phyloP scores from a whole-genome alignment of 2,888 invertebrate species.

The Torymus aiolomorphi region DNA sequence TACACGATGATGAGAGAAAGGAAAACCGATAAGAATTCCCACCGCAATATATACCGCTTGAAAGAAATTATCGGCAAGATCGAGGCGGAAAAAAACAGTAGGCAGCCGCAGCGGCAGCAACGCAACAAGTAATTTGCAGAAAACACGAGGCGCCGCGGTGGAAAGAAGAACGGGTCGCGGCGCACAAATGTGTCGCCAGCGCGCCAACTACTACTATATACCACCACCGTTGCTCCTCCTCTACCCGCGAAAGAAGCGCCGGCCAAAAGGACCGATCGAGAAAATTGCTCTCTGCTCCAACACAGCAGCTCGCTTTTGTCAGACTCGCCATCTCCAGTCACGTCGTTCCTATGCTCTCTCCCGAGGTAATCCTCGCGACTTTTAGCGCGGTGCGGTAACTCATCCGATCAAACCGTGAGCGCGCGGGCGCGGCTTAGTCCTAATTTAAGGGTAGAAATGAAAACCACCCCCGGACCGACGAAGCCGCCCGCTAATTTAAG shows the following conservation, averaged over 20 bases:
- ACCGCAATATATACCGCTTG: background rate
- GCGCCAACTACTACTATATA: background rate
- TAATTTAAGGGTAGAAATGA: slow-evolving; percentile 76
- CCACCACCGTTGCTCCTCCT: too few species aligned
- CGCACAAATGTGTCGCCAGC: background rate
- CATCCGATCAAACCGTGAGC: slow-evolving; percentile 73
- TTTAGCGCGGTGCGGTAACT: slow-evolving; percentile 68
- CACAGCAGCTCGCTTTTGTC: too few species aligned
- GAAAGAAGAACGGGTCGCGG: slow-evolving; percentile 16
- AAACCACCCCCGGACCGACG: slow-evolving; percentile 69
- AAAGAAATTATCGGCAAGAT: slow-evolving; percentile 8
- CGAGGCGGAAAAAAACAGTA: background rate
- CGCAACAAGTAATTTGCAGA: slow-evolving; percentile 57
- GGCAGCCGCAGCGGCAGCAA: background rate
- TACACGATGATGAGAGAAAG: background rate
- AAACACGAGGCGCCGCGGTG: slow-evolving; percentile 30
- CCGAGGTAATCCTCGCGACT: slow-evolving; percentile 63
- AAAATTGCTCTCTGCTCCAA: slow-evolving; percentile 32
- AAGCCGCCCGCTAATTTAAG: slow-evolving; percentile 73
- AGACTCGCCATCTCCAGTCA: too few species aligned
- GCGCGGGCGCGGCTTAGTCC: slow-evolving; percentile 71
- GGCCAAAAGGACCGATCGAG: background rate
- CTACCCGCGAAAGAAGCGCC: too few species aligned
- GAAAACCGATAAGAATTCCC: background rate
- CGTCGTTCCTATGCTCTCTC: background rate